Evolutionary conservation across 2,797 vertebrate species (phyloP).

Genomic region (Sebastes oblongus): DNA sequence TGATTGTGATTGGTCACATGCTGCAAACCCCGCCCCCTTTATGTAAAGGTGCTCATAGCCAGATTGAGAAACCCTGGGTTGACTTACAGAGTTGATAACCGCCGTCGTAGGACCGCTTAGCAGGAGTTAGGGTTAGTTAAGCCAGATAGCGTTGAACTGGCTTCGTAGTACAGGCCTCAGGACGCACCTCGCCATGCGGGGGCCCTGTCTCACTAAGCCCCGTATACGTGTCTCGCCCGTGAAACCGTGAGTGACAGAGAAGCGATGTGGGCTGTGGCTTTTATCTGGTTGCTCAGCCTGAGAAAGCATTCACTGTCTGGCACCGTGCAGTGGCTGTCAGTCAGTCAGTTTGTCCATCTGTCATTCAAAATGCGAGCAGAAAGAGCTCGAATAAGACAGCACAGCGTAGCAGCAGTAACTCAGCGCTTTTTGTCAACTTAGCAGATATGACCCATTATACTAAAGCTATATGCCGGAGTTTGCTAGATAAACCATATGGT

Average conservation of each 20-base stretch:
- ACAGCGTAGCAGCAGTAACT: slow-evolving; percentile 4
- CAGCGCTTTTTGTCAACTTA: slow-evolving; percentile 50
- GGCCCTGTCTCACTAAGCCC: slow-evolving; percentile 4
- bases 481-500: slow-evolving; percentile 68
- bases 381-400: slow-evolving; percentile 51
- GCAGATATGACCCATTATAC: slow-evolving; percentile 63
- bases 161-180: too few species aligned
- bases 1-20: too few species aligned
- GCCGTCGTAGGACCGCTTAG: too few species aligned
- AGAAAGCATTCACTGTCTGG: slow-evolving; percentile 50
- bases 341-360: slow-evolving; percentile 60
- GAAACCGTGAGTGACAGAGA: slow-evolving; percentile 63
- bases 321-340: slow-evolving; percentile 59
- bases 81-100: too few species aligned
- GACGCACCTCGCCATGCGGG: not conserved
- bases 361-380: slow-evolving; percentile 57
- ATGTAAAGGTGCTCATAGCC: too few species aligned
- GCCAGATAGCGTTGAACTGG: too few species aligned
- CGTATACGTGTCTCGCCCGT: slow-evolving; percentile 39
- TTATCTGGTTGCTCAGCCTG: slow-evolving; percentile 71
- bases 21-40: too few species aligned
- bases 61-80: too few species aligned
- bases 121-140: too few species aligned
- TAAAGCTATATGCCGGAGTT: slow-evolving; percentile 43
- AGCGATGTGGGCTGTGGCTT: slow-evolving; percentile 58